Percentiles rank a stretch among this genome's conserved stretches.
phyloP scores from a whole-genome alignment of 2,113 vertebrate genomes.

The Pao palembangensis region DNA sequence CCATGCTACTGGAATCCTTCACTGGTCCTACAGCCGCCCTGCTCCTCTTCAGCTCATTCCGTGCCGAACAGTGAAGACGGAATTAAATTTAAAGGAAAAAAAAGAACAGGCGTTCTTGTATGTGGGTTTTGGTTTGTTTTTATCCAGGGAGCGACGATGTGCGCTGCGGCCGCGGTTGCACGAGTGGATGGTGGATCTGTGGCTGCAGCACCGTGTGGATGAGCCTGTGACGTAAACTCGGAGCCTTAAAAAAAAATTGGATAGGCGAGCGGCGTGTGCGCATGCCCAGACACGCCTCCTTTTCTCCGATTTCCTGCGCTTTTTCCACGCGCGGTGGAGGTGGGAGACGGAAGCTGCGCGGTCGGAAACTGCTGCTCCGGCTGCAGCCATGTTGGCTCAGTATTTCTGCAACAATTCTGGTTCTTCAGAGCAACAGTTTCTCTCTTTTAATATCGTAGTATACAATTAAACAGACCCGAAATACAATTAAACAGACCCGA shows the following conservation, averaged over 20 bases:
- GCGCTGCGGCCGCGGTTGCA: constrained; percentile 60
- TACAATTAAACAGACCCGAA: neutral
- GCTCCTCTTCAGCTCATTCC: constrained; percentile 36
- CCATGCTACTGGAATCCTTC: constrained; percentile 46
- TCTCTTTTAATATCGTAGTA: neutral
- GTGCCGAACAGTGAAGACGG: constrained; percentile 31
- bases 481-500: neutral
- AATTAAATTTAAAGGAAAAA: constrained; percentile 7
- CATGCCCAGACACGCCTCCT: constrained; percentile 55
- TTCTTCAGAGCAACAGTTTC: neutral
- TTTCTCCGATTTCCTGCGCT: constrained; percentile 45
- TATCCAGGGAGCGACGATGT: constrained; percentile 37
- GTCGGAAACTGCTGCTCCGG: constrained; percentile 29
- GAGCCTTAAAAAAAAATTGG: constrained; percentile 44
- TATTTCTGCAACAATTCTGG: neutral
- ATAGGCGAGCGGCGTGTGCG: constrained; percentile 55
- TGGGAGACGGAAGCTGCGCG: constrained; percentile 15
- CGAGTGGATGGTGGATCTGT: constrained; percentile 60
- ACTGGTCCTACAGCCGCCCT: constrained; percentile 15
- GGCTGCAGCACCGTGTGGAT: constrained; percentile 52
- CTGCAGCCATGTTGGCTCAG: constrained; percentile 58
- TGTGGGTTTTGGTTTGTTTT: neutral
- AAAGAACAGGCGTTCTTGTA: constrained; percentile 34
- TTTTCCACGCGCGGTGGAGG: constrained; percentile 24
- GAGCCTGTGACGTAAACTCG: constrained; percentile 69